A percentile compares a stretch with the other conserved stretches of the same genome.
These are phyloP conservation scores for Chaunax sp. DNA, from an alignment of 2,797 vertebrate species.

Conservation along the genomic window DNA sequence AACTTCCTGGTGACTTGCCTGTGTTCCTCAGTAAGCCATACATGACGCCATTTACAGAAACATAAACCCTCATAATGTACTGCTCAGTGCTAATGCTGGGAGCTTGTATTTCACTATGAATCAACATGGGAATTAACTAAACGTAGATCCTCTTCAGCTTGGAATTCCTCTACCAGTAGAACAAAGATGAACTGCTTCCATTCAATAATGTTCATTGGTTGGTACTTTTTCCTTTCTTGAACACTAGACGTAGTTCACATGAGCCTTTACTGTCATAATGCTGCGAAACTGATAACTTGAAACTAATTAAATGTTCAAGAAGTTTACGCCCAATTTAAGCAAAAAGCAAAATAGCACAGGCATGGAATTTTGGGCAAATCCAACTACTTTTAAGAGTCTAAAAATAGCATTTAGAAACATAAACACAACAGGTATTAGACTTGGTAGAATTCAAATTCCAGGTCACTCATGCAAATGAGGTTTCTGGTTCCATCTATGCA, in stretches of 20 bases:
- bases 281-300: slow-evolving; percentile 33
- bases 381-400: no score
- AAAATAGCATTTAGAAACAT: no score
- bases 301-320: slow-evolving; percentile 43
- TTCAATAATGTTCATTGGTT: slow-evolving; percentile 2
- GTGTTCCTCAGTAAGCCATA: slow-evolving; percentile 9
- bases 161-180: no score
- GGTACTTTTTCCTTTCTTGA: background rate
- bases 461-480: no score
- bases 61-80: slow-evolving; percentile 4
- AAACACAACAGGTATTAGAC: no score
- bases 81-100: background rate
- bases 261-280: slow-evolving; percentile 24
- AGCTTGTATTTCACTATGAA: slow-evolving; percentile 15
- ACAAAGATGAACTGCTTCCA: background rate
- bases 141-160: slow-evolving; percentile 22
- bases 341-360: slow-evolving; percentile 20
- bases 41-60: slow-evolving; percentile 7
- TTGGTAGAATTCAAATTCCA: no score
- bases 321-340: slow-evolving; percentile 47
- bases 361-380: slow-evolving; percentile 5
- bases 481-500: no score
- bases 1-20: slow-evolving; percentile 64
- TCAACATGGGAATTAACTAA: slow-evolving; percentile 19
- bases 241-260: slow-evolving; percentile 1